phyloP scores from a whole-genome alignment of 2,888 invertebrate species.

The Chesias legatella region DNA sequence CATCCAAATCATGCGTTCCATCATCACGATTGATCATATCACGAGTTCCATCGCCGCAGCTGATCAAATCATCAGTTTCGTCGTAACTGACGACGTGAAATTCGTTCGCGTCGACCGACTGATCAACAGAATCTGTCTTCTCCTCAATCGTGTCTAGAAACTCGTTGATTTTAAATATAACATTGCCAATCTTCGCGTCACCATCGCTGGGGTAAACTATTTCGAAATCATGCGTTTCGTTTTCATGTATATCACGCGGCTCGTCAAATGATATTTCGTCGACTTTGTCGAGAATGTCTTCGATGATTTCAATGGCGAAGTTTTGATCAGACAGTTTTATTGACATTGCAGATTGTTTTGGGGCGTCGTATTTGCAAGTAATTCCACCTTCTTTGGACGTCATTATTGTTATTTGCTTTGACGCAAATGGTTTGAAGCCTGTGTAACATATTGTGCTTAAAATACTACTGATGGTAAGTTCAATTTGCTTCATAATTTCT shows the following conservation, averaged over 20 bases:
- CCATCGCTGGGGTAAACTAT: slow-evolving; percentile 43
- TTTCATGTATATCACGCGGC: slow-evolving; percentile 23
- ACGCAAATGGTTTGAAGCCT: slow-evolving; percentile 70
- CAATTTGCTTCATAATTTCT: too few relatives aligned
- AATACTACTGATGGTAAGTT: too few relatives aligned
- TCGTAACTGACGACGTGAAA: slow-evolving; percentile 39
- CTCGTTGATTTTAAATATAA: slow-evolving; percentile 37
- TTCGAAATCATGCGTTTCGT: slow-evolving; percentile 51
- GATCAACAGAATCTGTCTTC: slow-evolving; percentile 35
- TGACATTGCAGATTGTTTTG: slow-evolving; percentile 4
- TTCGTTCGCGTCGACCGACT: slow-evolving; percentile 32
- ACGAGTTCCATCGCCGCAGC: not conserved
- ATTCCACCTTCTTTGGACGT: slow-evolving; percentile 50
- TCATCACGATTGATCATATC: not conserved
- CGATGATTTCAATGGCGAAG: slow-evolving; percentile 44
- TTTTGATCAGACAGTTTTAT: slow-evolving; percentile 24
- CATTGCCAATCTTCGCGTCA: slow-evolving; percentile 24
- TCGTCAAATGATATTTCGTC: slow-evolving; percentile 39
- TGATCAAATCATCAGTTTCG: slow-evolving; percentile 20
- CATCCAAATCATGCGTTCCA: not conserved
- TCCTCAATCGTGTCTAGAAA: slow-evolving; percentile 58
- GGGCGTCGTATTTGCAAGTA: slow-evolving; percentile 41
- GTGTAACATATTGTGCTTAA: slow-evolving; percentile 24
- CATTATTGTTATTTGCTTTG: slow-evolving; percentile 61
- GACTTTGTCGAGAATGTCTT: slow-evolving; percentile 54